phyloP scores from a whole-genome alignment of 2,888 invertebrate genomes.

The Lottia scabra region DNA sequence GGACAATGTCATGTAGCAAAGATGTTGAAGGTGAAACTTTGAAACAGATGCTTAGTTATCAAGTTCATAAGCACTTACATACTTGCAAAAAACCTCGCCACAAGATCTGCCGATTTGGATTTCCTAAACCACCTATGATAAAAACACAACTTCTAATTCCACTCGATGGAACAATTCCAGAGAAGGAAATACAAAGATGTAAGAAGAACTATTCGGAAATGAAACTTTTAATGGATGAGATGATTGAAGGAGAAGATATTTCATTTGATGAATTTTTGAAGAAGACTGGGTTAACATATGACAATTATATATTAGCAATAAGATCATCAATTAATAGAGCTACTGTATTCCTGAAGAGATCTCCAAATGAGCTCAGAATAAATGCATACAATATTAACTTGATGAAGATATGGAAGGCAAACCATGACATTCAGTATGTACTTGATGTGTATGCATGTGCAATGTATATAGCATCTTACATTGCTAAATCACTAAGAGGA shows the following conservation, averaged over 20 bases:
- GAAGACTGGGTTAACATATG: slow-evolving; percentile 15
- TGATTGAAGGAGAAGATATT: too few relatives aligned
- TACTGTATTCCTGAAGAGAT: slow-evolving; percentile 12
- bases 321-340: slow-evolving; percentile 19
- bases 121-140: slow-evolving; percentile 29
- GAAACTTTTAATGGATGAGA: too few relatives aligned
- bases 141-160: slow-evolving; percentile 29
- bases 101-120: slow-evolving; percentile 32
- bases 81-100: too few relatives aligned
- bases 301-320: slow-evolving; percentile 20
- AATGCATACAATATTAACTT: too few relatives aligned
- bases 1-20: not conserved
- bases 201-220: too few relatives aligned
- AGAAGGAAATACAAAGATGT: too few relatives aligned
- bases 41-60: slow-evolving; percentile 9
- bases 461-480: slow-evolving; percentile 34
- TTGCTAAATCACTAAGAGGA: slow-evolving; percentile 37
- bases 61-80: slow-evolving; percentile 25
- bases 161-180: slow-evolving; percentile 11
- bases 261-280: slow-evolving; percentile 8
- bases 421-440: too few relatives aligned
- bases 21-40: not conserved
- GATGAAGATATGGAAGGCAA: too few relatives aligned
- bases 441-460: not conserved
- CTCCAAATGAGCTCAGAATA: too few relatives aligned